A percentile compares a stretch with the other conserved stretches of the same genome.
Conservation (phyloP, 2,113 vertebrate species). For the Beaufortia kweichowensis region DNA sequence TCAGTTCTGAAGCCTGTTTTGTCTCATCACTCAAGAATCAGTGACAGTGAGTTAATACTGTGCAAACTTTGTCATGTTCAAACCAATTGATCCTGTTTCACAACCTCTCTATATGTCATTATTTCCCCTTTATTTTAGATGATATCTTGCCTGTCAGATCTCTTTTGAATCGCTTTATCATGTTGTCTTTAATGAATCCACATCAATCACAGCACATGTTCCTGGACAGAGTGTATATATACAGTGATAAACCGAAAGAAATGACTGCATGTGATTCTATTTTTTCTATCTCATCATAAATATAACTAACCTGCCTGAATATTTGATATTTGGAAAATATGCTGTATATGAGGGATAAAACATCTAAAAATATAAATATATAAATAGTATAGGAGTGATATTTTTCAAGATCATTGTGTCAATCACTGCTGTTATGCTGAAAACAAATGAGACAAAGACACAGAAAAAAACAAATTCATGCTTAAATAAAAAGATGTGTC, state of each 20-base stretch:
- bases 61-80: background rate
- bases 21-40: background rate
- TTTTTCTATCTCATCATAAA: constrained; percentile 67
- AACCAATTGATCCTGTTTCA: background rate
- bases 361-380: constrained; percentile 47
- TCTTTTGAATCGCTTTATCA: background rate
- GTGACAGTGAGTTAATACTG: too few species aligned
- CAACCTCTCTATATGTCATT: background rate
- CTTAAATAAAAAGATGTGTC: constrained; percentile 40
- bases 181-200: background rate
- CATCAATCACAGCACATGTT: constrained; percentile 7
- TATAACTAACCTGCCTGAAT: constrained; percentile 66
- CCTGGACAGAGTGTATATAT: constrained; percentile 53
- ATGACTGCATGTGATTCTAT: constrained; percentile 72
- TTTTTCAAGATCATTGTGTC: constrained; percentile 61
- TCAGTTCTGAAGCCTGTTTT: background rate
- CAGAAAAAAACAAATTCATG: constrained; percentile 53
- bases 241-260: constrained; percentile 66
- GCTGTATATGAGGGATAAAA: constrained; percentile 63
- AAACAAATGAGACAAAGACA: constrained; percentile 31
- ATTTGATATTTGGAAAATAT: constrained; percentile 71
- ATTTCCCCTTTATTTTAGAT: background rate
- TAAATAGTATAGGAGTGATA: constrained; percentile 43
- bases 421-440: constrained; percentile 59
- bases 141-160: background rate